A percentile compares a stretch with the other conserved stretches of the same genome.
These are phyloP conservation scores for Drosophila pandora DNA, from an alignment of 1,140 invertebrate species.

Conservation along the genomic window DNA sequence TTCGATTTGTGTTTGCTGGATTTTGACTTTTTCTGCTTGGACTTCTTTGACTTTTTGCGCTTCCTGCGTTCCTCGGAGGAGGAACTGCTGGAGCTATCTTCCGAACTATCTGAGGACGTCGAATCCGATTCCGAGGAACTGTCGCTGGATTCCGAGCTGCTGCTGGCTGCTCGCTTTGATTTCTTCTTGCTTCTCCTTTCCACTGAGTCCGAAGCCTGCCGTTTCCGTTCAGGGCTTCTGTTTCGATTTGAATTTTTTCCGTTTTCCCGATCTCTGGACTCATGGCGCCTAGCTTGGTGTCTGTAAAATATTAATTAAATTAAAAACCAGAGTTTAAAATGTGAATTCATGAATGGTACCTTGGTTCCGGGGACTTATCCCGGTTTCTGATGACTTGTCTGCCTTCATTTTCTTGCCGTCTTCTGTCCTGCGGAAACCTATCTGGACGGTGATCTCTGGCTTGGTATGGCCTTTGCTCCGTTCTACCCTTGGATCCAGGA, in stretches of 20 bases:
- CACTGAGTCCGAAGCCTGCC: conserved; percentile 1
- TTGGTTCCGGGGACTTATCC: conserved; percentile 10
- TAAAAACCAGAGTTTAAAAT: neutral
- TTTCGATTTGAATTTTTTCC: neutral
- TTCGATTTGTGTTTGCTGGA: conserved; percentile 63
- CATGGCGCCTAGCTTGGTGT: neutral
- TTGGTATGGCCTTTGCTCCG: neutral
- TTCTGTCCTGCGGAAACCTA: conserved; percentile 6
- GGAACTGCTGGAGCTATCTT: conserved; percentile 41
- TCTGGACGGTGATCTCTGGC: conserved; percentile 11
- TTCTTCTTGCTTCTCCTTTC: conserved; percentile 41
- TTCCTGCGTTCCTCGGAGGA: conserved; percentile 55
- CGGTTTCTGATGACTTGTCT: conserved; percentile 18
- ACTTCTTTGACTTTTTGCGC: conserved; percentile 48
- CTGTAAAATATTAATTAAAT: conserved; percentile 12
- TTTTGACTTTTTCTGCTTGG: conserved; percentile 42
- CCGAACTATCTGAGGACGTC: conserved; percentile 41
- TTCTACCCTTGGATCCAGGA: neutral
- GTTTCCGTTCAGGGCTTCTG: conserved; percentile 1
- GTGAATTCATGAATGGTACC: conserved; percentile 18
- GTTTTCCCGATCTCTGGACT: conserved; percentile 8
- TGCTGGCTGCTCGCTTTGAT: conserved; percentile 48
- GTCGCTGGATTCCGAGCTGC: conserved; percentile 52
- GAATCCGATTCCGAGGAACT: conserved; percentile 39
- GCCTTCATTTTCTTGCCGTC: conserved; percentile 17